These are phyloP conservation scores for Pilophorus perplexus DNA, from an alignment of 2,888 invertebrate species.

Conservation along the genomic window DNA sequence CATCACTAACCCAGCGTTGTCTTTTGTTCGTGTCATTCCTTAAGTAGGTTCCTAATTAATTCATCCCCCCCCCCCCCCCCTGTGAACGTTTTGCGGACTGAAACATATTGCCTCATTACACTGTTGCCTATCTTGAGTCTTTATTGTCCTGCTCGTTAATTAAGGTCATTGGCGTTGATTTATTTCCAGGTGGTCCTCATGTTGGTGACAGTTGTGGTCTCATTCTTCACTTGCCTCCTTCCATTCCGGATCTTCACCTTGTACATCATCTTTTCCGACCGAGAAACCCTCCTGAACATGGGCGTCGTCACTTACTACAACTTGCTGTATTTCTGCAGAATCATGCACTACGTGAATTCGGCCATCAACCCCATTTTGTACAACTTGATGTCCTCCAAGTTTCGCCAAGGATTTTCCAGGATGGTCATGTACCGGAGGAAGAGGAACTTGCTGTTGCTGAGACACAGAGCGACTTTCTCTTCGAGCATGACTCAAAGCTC, in stretches of 20 bases:
- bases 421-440: slow-evolving; percentile 44
- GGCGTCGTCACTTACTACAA: slow-evolving; percentile 78
- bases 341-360: slow-evolving; percentile 85
- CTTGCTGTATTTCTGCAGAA: slow-evolving; percentile 76
- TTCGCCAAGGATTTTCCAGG: slow-evolving; percentile 68
- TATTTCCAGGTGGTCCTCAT: slow-evolving; percentile 67
- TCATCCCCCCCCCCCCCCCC: no score
- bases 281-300: slow-evolving; percentile 64
- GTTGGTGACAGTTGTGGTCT: slow-evolving; percentile 80
- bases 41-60: no score
- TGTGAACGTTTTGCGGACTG: no score
- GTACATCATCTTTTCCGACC: slow-evolving; percentile 76
- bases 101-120: no score
- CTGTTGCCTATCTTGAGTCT: no score
- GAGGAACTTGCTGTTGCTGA: slow-evolving; percentile 44
- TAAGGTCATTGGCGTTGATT: no score
- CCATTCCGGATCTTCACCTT: slow-evolving; percentile 80
- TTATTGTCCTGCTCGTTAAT: no score
- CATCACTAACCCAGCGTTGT: no score
- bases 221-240: slow-evolving; percentile 83
- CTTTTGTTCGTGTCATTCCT: no score
- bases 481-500: slow-evolving; percentile 48
- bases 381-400: slow-evolving; percentile 88
- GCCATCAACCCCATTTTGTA: slow-evolving; percentile 90
- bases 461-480: slow-evolving; percentile 47